Evolutionary conservation across 37 sponge, comb jelly and placozoan genomes (phyloP).

Genomic region (Bolinopsis microptera): DNA sequence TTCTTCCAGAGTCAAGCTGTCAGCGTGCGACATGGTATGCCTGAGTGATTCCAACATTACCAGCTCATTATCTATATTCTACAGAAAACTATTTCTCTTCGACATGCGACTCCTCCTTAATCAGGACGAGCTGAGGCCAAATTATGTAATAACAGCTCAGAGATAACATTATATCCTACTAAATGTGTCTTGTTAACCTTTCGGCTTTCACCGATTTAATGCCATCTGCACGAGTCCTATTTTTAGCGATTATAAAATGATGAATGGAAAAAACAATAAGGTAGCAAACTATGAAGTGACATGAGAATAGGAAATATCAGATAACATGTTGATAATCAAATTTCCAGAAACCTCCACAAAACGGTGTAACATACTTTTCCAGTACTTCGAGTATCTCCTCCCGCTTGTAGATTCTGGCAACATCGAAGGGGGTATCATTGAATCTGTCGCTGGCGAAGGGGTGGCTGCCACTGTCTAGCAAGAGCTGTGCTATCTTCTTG

Average conservation of each 20-base stretch:
- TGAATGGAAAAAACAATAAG: background rate
- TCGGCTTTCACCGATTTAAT: too few relatives aligned
- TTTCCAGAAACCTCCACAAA: background rate
- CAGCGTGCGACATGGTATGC: background rate
- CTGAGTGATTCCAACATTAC: too few relatives aligned
- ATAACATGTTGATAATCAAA: background rate
- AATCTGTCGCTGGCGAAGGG: slow-evolving; percentile 41
- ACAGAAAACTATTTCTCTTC: too few relatives aligned
- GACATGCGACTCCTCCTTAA: too few relatives aligned
- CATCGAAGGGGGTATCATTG: slow-evolving; percentile 22
- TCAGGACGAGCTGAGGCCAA: too few relatives aligned
- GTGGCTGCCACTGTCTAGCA: slow-evolving; percentile 19
- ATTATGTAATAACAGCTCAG: too few relatives aligned
- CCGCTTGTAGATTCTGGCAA: slow-evolving; percentile 13
- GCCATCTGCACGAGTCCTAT: background rate
- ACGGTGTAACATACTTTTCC: background rate
- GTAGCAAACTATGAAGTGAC: background rate
- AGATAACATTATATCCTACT: too few relatives aligned
- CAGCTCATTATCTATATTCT: too few relatives aligned
- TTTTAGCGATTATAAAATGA: background rate
- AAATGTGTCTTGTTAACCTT: too few relatives aligned
- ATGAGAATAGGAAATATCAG: background rate
- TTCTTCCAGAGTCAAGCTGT: slow-evolving; percentile 33
- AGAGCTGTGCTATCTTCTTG: slow-evolving; percentile 26
- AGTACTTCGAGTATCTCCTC: background rate